Conservation (phyloP, 2,113 vertebrate species). For the Carettochelys insculpta region DNA sequence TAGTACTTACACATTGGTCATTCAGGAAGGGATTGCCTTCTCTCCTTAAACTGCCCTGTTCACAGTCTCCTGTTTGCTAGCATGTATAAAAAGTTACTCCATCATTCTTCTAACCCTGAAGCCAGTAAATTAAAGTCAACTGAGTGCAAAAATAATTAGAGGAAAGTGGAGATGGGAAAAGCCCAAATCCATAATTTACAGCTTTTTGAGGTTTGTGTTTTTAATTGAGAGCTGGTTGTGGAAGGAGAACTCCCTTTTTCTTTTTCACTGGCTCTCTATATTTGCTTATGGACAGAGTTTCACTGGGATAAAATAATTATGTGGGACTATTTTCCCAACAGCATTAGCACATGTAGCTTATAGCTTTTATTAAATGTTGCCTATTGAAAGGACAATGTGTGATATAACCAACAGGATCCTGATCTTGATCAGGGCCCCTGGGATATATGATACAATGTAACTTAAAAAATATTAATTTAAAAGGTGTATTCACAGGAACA, state of each 20-base stretch:
- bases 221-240: background rate
- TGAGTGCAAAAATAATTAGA: slow-evolving; percentile 79
- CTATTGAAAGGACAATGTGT: background rate
- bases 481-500: background rate
- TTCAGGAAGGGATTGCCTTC: too few species aligned
- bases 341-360: background rate
- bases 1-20: too few species aligned
- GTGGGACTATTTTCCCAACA: background rate
- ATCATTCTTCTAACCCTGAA: slow-evolving; percentile 36
- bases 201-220: slow-evolving; percentile 36
- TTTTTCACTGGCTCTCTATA: background rate
- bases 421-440: background rate
- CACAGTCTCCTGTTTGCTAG: too few species aligned
- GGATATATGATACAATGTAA: background rate
- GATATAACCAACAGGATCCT: background rate
- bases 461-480: background rate
- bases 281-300: background rate
- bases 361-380: background rate
- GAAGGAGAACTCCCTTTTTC: background rate
- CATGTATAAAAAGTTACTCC: background rate
- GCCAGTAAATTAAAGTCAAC: slow-evolving; percentile 76
- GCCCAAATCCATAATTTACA: slow-evolving; percentile 57
- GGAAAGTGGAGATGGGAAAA: slow-evolving; percentile 51
- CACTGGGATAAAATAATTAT: background rate
- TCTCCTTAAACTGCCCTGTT: too few species aligned